These are phyloP conservation scores for Rhombomys opimus DNA, from an alignment of 2,113 vertebrate species.

Conservation along the genomic window DNA sequence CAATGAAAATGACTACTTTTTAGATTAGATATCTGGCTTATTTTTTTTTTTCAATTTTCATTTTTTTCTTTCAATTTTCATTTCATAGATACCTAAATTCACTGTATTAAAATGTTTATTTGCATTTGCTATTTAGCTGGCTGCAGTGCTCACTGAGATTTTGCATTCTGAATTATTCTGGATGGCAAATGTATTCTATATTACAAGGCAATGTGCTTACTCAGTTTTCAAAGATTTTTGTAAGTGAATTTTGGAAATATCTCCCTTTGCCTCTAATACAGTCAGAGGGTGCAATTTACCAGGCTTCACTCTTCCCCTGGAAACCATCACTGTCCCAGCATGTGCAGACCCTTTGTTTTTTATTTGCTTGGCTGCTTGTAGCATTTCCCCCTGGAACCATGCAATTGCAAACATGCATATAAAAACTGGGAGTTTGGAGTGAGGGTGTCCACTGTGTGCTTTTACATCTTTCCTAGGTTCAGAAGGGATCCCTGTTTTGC, in stretches of 20 bases:
- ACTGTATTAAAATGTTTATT: neutral
- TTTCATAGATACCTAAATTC: neutral
- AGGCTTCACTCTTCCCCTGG: neutral
- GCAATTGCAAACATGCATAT: neutral
- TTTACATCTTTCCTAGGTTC: neutral
- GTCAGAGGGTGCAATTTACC: neutral
- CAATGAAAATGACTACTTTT: neutral
- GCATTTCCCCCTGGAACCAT: neutral
- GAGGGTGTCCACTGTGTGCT: neutral
- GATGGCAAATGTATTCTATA: neutral
- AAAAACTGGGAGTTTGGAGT: neutral
- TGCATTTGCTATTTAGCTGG: neutral
- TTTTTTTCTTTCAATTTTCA: neutral
- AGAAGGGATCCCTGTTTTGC: neutral
- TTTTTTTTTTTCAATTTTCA: neutral
- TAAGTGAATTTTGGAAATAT: neutral
- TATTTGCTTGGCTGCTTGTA: neutral
- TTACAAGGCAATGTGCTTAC: neutral
- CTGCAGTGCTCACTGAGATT: neutral
- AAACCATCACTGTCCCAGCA: neutral
- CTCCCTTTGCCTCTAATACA: neutral
- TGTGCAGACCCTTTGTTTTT: neutral
- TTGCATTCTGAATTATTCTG: neutral
- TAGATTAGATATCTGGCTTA: conserved; percentile 28
- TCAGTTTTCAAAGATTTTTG: neutral